A percentile compares a stretch with the other conserved stretches of the same genome.
Conservation (phyloP, 2,888 invertebrate species). For the Micoletzkya japonica region DNA sequence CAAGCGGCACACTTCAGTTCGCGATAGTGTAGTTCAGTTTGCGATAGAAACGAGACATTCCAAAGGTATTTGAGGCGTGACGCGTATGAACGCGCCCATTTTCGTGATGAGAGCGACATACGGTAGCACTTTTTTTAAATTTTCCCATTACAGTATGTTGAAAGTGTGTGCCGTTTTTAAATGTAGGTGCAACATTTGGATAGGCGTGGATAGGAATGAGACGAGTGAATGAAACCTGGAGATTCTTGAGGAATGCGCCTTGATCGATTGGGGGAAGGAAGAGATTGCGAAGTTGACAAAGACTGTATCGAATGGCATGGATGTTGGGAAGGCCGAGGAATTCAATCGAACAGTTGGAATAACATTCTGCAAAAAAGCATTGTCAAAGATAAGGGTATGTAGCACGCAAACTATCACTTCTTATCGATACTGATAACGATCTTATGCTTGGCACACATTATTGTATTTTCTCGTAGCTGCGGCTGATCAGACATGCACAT, state of each 20-base stretch:
- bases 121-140: no score
- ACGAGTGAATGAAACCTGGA: conserved; percentile 9
- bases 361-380: conserved; percentile 75
- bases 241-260: conserved; percentile 24
- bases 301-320: conserved; percentile 89
- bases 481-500: not conserved
- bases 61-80: no score
- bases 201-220: conserved; percentile 37
- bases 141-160: no score
- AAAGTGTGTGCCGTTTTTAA: no score
- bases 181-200: no score
- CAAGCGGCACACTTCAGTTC: no score
- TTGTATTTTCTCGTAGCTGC: not conserved
- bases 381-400: conserved; percentile 6
- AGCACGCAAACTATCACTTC: conserved; percentile 14
- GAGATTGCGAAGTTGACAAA: conserved; percentile 79
- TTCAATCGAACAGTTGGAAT: conserved; percentile 89
- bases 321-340: conserved; percentile 98
- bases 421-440: conserved; percentile 2
- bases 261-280: conserved; percentile 21
- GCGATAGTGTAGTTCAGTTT: no score
- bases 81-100: no score
- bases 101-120: no score
- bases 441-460: no score
- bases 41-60: no score